Evolutionary conservation across 2,113 vertebrate species (phyloP).

Genomic region (Cavia porcellus): DNA sequence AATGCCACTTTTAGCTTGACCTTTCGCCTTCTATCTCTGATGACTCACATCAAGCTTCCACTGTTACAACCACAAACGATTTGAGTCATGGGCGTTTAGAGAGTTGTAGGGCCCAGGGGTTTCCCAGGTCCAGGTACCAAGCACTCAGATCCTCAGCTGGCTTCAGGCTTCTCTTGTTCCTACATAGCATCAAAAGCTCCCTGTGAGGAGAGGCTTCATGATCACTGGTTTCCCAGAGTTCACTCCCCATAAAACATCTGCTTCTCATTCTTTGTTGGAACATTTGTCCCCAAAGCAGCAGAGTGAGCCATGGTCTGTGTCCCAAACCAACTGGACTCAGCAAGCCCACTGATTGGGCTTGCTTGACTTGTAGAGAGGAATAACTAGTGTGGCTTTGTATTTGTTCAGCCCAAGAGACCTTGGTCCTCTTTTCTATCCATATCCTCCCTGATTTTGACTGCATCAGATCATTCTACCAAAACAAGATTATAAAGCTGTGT

Average conservation of each 20-base stretch:
- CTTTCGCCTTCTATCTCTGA: not conserved
- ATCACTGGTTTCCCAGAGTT: not conserved
- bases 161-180: not conserved
- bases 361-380: conserved; percentile 22
- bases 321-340: not conserved
- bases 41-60: not conserved
- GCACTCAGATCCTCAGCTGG: not conserved
- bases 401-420: conserved; percentile 10
- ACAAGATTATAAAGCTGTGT: not conserved
- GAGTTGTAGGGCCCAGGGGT: not conserved
- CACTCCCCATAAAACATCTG: not conserved
- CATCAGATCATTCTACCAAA: not conserved
- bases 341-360: not conserved
- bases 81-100: not conserved
- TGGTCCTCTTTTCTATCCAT: not conserved
- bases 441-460: not conserved
- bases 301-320: not conserved
- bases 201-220: not conserved
- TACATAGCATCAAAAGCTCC: not conserved
- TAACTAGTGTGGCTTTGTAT: not conserved
- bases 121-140: rapidly evolving
- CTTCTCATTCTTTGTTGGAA: conserved; percentile 62
- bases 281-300: not conserved
- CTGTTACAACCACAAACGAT: not conserved
- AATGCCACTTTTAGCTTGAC: not conserved